Evolutionary conservation across 2,888 invertebrate genomes (phyloP), one percentile per base, ranked within the genome.

Genomic region (Blastobasis adustella): DNA sequence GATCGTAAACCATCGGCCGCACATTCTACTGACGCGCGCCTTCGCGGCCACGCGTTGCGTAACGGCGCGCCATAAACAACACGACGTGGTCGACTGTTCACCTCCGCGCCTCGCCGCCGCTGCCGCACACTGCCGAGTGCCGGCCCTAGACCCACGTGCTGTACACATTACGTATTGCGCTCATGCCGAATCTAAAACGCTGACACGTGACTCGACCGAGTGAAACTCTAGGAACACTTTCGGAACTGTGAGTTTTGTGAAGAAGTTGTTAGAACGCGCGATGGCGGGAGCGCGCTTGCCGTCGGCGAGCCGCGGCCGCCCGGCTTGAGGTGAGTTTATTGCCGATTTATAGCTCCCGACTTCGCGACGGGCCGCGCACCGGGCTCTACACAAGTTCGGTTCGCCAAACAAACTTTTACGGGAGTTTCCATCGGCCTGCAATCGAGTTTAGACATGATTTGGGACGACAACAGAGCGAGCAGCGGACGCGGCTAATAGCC

Each of bases 1-100:
- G 86, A 78, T 87, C 87, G 87, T 88, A 88, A 88, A 88, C 71
- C 87, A 87, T 87, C 86, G 85, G 79, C 83, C 84, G 79, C 88
- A 86, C 86, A 85, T 84, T 88, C 87, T 73, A 80, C 83, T 87
- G 87, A 88, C 88, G 88, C 87, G 85, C 87, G 84, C 77, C 84
- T 79, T 78, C 82, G 85, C 83, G 86, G 86, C 82, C 80, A 86
- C 87, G 86, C 86, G 87, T 87, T 87, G 87, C 87, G 87, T 87
- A 87, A 87, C 73, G 69, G 72, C 82, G 83, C 81, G 80, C 82
- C 82, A 84, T 87, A 87, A 87, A 88, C 87, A 86, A 84, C 79
- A 76, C 79, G 78, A 76, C 83, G 81, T 78, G 77, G 67, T 23
- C 23, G 23, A 23, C 23, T 23, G 23, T 23, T 75, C 71, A 69